Base-by-base conservation (phyloP, 2,888 invertebrate species). In the Flexamia atlantica region DNA sequence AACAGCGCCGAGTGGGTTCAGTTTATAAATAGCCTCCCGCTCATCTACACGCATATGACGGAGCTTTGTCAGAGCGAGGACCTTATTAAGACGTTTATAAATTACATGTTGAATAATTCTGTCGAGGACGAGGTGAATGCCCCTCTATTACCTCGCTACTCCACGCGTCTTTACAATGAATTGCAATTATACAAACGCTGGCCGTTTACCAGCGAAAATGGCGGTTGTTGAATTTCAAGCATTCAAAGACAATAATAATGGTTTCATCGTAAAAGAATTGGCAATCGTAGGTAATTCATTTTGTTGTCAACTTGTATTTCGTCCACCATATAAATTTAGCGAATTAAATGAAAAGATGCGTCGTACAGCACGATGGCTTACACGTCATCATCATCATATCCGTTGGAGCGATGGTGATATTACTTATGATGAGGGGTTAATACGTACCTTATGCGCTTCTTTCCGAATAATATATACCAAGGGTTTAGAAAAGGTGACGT, bases 241-340 rank as follows among this genome's bases (percentile, higher is more conserved):
- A 23, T 74, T 74, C 72, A 74, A 42, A 20, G 72, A 74, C 42
- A 42, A 74, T 14, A 42, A 30, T 23, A 76, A 76, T 28, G 3
- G 28, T 10, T 76, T 42, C 25, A 50, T 76, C 17, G 28, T 76
- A 5, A 76, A 76, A 25, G 76, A 76, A 25, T n/a, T 76, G 1
- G 50, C 30, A 0, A 23, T 76, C 4, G 46, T 76, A 5, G 76
- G 46, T 25, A n/a, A 25, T 1, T 14, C 4, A 28, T 25, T 50
- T 14, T 0, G 36, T 20, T 1, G n/a, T n/a, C 32, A 76, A 4
- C 9, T 76, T 2, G 20, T 76, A 17, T 76, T 76, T 17, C 36
- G 36, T 7, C 36, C 76, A 1, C 76, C 76, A 28, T 76, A 25
- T 14, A 5, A 23, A 17, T 28, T 40, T 28, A 9, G 28, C 50